Evolutionary conservation across 2,797 vertebrate genomes (phyloP).

Genomic region (Brotula barbata): DNA sequence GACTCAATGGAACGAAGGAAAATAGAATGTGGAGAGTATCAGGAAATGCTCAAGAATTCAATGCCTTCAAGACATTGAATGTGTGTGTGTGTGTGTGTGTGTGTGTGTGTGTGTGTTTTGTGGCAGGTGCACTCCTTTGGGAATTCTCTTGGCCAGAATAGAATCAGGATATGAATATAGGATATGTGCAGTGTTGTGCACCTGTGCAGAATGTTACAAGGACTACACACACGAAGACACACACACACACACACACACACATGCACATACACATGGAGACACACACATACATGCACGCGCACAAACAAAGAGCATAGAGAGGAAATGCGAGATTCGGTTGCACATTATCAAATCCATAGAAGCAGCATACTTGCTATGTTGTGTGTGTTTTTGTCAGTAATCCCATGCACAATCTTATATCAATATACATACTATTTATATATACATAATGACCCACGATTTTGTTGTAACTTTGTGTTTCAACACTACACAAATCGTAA

Average conservation of each 20-base stretch:
- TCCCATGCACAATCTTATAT: no score
- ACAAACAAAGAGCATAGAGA: slow-evolving; percentile 49
- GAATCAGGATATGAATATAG: slow-evolving; percentile 82
- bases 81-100: slow-evolving; percentile 30
- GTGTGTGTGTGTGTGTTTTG: slow-evolving; percentile 16
- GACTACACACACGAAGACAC: slow-evolving; percentile 39
- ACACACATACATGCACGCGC: slow-evolving; percentile 13
- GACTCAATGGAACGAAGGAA: slow-evolving; percentile 17
- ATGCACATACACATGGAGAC: slow-evolving; percentile 9
- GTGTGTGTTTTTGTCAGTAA: background rate
- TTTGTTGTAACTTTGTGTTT: no score
- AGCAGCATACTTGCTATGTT: background rate
- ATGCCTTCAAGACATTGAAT: slow-evolving; percentile 11
- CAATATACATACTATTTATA: no score
- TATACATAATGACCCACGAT: no score
- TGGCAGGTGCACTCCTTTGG: slow-evolving; percentile 77
- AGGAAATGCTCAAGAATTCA: slow-evolving; percentile 40
- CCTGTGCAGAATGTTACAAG: slow-evolving; percentile 77
- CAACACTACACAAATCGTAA: no score
- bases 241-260: slow-evolving; percentile 22
- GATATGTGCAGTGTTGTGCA: slow-evolving; percentile 74
- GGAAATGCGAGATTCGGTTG: slow-evolving; percentile 70
- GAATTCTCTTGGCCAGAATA: slow-evolving; percentile 68
- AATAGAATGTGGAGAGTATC: slow-evolving; percentile 16
- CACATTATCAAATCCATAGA: slow-evolving; percentile 53